Evolutionary conservation across 2,113 vertebrate species (phyloP), one percentile per base, ranked within the genome.

Genomic region (Ophiodon elongatus): DNA sequence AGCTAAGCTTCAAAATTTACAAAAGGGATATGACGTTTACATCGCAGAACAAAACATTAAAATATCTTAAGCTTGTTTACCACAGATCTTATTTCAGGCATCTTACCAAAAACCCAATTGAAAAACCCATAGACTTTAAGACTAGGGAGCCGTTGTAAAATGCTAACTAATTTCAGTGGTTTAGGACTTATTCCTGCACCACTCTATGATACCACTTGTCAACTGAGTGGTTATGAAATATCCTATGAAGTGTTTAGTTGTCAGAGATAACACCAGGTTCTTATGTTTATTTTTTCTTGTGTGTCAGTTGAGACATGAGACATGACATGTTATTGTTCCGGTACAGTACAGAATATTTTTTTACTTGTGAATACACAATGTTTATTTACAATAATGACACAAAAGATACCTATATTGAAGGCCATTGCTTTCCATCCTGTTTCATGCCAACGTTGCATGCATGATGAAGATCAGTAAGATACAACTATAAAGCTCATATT

Each of bases 381-480:
- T 60, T 31, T 39, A 35, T 70, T 50, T 47, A 41, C 57, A 65
- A 19, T 79, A 64, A 47, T 3, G 27, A 47, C 2, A n/a, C 11
- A 41, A 63, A 73, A 45, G 19, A 69, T 47, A 64, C 1, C 17
- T 50, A 23, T 23, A 50, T 50, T 21, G 17, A 47, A 69, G 11
- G 29, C 11, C 31, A 65, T 65, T 76, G 25, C 59, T 75, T 39
- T 39, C 43, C 41, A 21, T 54, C 8, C 9, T 68, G 6, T 64
- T 65, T 45, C 17, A 45, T 63, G 43, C 17, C 52, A 64, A 66
- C 37, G 76, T 57, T 41, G 35, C 47, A 35, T 47, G 50, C 33
- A 21, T 17, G 43, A 29, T 43, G 6, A 68, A 74, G 4, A 64
- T 71, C 17, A 63, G 17, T n/a, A 11, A 0, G 1, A 4, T 19